Conservation (phyloP, 1,140 invertebrate species). For the Drosophila nigrodunni region DNA sequence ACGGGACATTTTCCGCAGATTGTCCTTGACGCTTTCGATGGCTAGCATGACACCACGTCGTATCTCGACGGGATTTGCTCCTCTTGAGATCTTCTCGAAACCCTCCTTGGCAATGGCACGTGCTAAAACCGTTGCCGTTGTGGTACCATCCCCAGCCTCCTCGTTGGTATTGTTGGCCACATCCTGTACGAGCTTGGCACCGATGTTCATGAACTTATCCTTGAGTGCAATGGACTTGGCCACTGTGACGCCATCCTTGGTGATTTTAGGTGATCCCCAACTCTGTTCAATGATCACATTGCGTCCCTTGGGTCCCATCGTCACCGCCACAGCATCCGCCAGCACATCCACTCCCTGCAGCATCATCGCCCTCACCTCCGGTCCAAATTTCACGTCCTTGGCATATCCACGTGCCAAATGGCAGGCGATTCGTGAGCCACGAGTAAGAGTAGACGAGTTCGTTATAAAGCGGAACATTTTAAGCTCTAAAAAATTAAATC, state of each 20-base stretch:
- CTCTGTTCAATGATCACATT: slow-evolving; percentile 99
- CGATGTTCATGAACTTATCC: slow-evolving; percentile 99
- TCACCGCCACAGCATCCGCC: slow-evolving; percentile 99
- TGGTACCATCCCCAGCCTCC: slow-evolving; percentile 99
- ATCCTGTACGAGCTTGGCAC: slow-evolving; percentile 99
- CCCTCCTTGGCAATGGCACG: slow-evolving; percentile 99
- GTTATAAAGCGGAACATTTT: slow-evolving; percentile 56
- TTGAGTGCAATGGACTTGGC: slow-evolving; percentile 99
- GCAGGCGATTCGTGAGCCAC: slow-evolving; percentile 6
- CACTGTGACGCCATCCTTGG: slow-evolving; percentile 99
- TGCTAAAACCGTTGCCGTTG: slow-evolving; percentile 98
- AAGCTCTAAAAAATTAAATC: not conserved
- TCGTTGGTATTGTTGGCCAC: slow-evolving; percentile 99
- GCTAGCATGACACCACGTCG: slow-evolving; percentile 98
- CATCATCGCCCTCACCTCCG: slow-evolving; percentile 98
- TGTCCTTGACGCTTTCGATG: slow-evolving; percentile 95
- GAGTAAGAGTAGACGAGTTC: slow-evolving; percentile 2
- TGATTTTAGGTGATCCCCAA: slow-evolving; percentile 99
- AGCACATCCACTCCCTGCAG: slow-evolving; percentile 98
- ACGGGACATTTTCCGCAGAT: slow-evolving; percentile 95
- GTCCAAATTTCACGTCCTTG: slow-evolving; percentile 99
- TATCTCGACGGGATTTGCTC: slow-evolving; percentile 99
- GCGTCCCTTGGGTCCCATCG: slow-evolving; percentile 99
- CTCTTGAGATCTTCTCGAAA: slow-evolving; percentile 99
- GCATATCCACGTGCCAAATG: slow-evolving; percentile 82